These are phyloP conservation scores for Cryptosula pallasiana DNA, from an alignment of 2,888 invertebrate genomes.

Conservation along the genomic window DNA sequence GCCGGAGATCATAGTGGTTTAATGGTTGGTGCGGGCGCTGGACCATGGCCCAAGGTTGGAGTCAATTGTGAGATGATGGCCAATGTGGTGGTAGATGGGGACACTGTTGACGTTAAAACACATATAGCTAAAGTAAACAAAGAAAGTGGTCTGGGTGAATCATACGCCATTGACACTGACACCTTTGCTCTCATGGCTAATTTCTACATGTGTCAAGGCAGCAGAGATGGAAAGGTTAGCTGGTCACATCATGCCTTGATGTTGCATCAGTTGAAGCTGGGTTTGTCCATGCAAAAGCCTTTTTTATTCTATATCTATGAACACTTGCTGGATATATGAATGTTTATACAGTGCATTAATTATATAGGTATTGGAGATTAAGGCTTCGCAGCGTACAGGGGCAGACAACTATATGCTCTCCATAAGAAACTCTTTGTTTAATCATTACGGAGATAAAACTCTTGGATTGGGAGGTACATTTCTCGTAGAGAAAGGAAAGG, in stretches of 20 bases:
- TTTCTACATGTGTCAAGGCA: constrained; percentile 46
- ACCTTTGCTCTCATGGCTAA: constrained; percentile 69
- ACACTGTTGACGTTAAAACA: neutral
- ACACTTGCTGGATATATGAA: no score
- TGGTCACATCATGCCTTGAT: no score
- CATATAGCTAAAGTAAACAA: constrained; percentile 42
- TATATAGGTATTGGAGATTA: constrained; percentile 62
- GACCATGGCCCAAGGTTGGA: constrained; percentile 74
- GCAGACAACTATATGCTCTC: constrained; percentile 51
- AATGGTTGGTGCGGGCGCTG: constrained; percentile 85
- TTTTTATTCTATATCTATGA: no score
- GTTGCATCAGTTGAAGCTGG: no score
- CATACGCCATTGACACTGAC: constrained; percentile 56
- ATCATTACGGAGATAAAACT: constrained; percentile 65
- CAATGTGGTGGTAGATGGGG: neutral
- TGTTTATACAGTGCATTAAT: no score
- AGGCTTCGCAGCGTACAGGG: constrained; percentile 48
- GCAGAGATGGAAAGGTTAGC: constrained; percentile 34
- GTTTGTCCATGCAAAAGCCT: no score
- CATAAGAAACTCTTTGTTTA: constrained; percentile 56
- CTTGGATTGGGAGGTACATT: constrained; percentile 86
- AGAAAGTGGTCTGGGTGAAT: constrained; percentile 32
- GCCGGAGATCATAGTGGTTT: constrained; percentile 58
- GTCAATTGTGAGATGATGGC: constrained; percentile 74
- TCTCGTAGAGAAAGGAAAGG: constrained; percentile 73